phyloP scores from a whole-genome alignment of 2,888 invertebrate species.

The Nomada ferruginata region DNA sequence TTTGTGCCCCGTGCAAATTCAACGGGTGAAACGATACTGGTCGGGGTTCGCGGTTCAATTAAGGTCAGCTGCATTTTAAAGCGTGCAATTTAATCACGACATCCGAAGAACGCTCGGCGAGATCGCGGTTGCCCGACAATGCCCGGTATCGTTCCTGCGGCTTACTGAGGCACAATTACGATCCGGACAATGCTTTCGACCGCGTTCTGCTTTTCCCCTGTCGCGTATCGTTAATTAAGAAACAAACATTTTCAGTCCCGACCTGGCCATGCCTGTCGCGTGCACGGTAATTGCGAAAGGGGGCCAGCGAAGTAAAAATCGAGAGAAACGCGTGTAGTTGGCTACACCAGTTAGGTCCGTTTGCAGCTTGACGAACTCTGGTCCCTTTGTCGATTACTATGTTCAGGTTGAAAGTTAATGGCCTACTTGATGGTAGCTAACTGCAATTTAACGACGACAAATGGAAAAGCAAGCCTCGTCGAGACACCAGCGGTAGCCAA shows the following conservation, averaged over 20 bases:
- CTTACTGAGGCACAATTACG: conserved; percentile 32
- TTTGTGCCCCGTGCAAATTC: background rate
- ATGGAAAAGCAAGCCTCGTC: background rate
- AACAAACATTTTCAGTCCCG: conserved; percentile 33
- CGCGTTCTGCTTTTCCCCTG: conserved; percentile 4
- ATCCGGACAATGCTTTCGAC: conserved; percentile 48
- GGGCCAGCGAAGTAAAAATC: background rate
- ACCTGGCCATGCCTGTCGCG: background rate
- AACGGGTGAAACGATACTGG: background rate
- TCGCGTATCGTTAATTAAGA: conserved; percentile 63
- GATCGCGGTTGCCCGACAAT: conserved; percentile 34
- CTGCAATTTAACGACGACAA: background rate
- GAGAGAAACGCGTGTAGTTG: background rate
- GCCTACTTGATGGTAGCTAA: background rate
- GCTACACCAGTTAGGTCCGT: background rate
- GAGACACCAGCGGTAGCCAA: background rate
- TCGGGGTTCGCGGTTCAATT: conserved; percentile 46
- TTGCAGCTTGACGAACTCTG: background rate
- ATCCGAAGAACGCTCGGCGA: conserved; percentile 32
- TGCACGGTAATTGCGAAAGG: conserved; percentile 34
- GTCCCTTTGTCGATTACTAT: background rate
- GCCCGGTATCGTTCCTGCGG: conserved; percentile 34
- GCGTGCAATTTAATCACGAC: conserved; percentile 44
- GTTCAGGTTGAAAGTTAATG: background rate
- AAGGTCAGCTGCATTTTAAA: conserved; percentile 22